Conservation (phyloP, 2,113 vertebrate species). For the Phaetusa simplex region DNA sequence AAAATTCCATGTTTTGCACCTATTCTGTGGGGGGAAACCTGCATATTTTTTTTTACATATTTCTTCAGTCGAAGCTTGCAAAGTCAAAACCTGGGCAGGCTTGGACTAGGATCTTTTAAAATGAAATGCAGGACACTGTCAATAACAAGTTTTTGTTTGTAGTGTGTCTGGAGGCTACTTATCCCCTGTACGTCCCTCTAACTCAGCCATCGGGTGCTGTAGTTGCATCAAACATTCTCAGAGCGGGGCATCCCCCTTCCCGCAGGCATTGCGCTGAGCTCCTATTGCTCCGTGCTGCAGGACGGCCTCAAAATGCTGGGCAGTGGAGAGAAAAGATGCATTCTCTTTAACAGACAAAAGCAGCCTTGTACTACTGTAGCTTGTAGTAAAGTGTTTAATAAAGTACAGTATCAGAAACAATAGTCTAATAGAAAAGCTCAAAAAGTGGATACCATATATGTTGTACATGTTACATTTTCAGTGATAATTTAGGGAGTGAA, state of each 20-base stretch:
- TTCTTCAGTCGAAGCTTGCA: neutral
- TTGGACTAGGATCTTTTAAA: neutral
- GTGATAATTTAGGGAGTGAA: neutral
- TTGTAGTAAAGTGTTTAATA: conserved; percentile 75
- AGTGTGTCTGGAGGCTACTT: neutral
- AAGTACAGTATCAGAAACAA: conserved; percentile 67
- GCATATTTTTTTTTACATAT: neutral
- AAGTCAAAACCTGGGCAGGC: neutral
- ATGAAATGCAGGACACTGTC: neutral
- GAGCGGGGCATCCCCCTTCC: neutral
- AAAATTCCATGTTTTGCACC: neutral
- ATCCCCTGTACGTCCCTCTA: neutral
- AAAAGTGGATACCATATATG: neutral
- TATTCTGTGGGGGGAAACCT: neutral
- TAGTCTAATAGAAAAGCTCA: conserved; percentile 62
- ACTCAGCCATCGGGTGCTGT: neutral
- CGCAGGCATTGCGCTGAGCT: fast-evolving
- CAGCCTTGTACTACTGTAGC: conserved; percentile 3
- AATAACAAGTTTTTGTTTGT: neutral
- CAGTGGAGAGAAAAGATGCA: neutral
- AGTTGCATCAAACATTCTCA: neutral
- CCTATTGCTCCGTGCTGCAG: neutral
- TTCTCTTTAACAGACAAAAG: neutral
- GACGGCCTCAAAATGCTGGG: neutral
- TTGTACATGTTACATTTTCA: conserved; percentile 31